These are phyloP conservation scores for Gyrodactylus salaris DNA, from an alignment of 1,140 invertebrate genomes.

Conservation along the genomic window DNA sequence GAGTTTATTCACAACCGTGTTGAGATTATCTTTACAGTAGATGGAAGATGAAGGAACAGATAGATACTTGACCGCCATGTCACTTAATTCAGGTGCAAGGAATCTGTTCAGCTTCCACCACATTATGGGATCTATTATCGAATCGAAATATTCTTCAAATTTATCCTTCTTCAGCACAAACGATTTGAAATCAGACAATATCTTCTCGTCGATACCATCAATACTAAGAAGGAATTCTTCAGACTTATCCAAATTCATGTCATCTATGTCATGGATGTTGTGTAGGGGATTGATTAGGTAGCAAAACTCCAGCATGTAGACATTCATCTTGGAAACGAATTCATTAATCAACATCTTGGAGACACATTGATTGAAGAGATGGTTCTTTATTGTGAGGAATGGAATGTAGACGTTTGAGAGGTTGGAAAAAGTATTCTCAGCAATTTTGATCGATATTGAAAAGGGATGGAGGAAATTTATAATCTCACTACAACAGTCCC, in stretches of 20 bases:
- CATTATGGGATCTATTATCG: not conserved
- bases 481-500: not conserved
- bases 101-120: not conserved
- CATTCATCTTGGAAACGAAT: not conserved
- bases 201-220: not conserved
- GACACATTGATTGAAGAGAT: not conserved
- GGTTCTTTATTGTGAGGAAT: not conserved
- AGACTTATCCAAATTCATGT: not conserved
- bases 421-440: not conserved
- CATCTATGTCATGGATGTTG: not conserved
- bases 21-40: not conserved
- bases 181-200: not conserved
- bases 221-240: not conserved
- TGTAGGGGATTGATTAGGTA: not conserved
- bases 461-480: not conserved
- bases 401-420: not conserved
- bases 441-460: not conserved
- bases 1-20: not conserved
- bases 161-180: not conserved
- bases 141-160: not conserved
- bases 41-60: not conserved
- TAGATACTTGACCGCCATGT: not conserved
- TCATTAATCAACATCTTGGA: not conserved
- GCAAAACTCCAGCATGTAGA: not conserved
- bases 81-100: not conserved